Conservation (phyloP, 2,113 vertebrate species). For the Datnioides undecimradiatus region DNA sequence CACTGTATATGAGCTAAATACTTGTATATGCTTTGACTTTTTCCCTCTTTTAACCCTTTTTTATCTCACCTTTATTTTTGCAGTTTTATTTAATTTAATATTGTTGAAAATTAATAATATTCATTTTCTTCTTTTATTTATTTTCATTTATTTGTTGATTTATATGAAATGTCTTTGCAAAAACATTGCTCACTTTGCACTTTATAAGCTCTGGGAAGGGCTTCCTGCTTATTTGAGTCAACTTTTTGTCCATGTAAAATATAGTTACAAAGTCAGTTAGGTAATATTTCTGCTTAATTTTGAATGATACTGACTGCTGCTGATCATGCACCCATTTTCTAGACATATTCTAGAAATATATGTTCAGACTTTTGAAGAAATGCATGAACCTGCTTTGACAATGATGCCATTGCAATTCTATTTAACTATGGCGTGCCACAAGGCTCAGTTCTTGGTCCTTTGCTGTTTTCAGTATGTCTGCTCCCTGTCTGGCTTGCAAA, state of each 20-base stretch:
- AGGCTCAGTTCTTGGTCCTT: not conserved
- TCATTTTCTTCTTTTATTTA: too few species aligned
- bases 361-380: not conserved
- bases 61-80: not conserved
- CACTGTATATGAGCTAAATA: not conserved
- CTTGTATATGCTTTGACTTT: conserved; percentile 2
- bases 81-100: too few species aligned
- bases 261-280: too few species aligned
- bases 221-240: not conserved
- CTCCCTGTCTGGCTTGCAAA: too few species aligned
- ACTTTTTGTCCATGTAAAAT: not conserved
- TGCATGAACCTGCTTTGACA: not conserved
- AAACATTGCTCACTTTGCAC: not conserved
- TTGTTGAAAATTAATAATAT: too few species aligned
- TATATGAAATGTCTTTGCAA: not conserved
- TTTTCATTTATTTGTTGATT: not conserved
- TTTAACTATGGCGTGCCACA: not conserved
- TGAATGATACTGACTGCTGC: not conserved
- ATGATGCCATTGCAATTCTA: too few species aligned
- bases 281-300: not conserved
- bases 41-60: not conserved
- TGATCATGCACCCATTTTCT: too few species aligned
- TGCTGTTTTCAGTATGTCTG: not conserved
- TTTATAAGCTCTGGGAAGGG: not conserved
- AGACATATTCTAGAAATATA: too few species aligned